Percentiles rank a stretch among this genome's conserved stretches.
These are phyloP conservation scores for Cephus nigrinus DNA, from an alignment of 2,888 invertebrate species.

Conservation along the genomic window DNA sequence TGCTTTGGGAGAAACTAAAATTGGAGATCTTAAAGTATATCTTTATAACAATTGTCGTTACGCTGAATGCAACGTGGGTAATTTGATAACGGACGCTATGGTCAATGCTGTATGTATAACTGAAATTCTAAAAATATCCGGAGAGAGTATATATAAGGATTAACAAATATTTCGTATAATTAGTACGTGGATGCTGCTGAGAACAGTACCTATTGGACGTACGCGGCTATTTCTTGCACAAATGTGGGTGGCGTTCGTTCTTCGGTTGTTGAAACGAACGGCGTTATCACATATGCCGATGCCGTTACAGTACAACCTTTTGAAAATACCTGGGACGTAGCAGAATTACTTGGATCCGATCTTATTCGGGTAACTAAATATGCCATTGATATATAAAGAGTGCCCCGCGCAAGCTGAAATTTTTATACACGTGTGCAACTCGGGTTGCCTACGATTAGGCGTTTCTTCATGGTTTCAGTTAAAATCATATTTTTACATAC, in stretches of 20 bases:
- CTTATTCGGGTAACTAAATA: slow-evolving; percentile 69
- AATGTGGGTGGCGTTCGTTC: slow-evolving; percentile 80
- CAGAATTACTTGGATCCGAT: slow-evolving; percentile 76
- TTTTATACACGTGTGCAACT: not conserved
- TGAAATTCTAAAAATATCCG: not conserved
- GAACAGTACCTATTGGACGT: slow-evolving; percentile 71
- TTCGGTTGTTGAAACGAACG: slow-evolving; percentile 68
- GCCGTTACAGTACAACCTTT: slow-evolving; percentile 80
- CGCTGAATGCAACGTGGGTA: slow-evolving; percentile 80
- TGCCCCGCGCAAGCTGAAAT: not conserved
- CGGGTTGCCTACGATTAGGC: not conserved
- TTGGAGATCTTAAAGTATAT: slow-evolving; percentile 73
- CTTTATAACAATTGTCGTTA: slow-evolving; percentile 71
- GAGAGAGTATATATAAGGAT: not conserved
- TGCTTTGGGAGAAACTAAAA: slow-evolving; percentile 67
- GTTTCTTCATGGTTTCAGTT: slow-evolving; percentile 22
- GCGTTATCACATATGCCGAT: slow-evolving; percentile 74
- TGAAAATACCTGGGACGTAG: slow-evolving; percentile 78
- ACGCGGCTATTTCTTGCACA: slow-evolving; percentile 74
- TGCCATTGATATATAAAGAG: not conserved
- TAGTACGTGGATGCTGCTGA: slow-evolving; percentile 69
- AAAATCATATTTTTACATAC: not conserved
- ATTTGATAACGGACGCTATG: slow-evolving; percentile 79
- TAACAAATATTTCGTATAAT: slow-evolving; percentile 11
- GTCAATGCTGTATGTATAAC: slow-evolving; percentile 71